Evolutionary conservation across 2,113 vertebrate species (phyloP).

Genomic region (Eurypyga helias): DNA sequence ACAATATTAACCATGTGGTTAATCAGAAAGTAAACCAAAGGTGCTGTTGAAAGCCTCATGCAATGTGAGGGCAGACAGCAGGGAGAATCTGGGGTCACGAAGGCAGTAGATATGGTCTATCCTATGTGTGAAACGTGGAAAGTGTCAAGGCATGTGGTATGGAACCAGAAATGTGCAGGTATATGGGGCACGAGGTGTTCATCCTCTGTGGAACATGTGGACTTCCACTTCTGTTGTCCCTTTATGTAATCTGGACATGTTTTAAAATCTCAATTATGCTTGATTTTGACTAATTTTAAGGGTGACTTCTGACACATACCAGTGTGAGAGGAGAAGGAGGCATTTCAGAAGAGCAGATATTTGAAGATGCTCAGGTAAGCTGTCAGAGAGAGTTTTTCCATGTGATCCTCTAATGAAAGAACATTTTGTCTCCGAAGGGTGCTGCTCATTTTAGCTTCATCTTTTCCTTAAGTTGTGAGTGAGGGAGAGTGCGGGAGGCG

Average conservation of each 20-base stretch:
- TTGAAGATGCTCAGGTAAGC: background rate
- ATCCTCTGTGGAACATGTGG: background rate
- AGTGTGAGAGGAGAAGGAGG: background rate
- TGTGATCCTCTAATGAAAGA: background rate
- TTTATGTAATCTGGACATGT: background rate
- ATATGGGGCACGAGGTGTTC: background rate
- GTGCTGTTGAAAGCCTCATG: background rate
- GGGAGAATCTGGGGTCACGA: background rate
- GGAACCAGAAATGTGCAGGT: background rate
- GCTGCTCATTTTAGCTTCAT: background rate
- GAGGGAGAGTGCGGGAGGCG: rapidly evolving
- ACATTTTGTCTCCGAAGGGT: background rate
- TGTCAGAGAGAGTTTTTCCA: background rate
- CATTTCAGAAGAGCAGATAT: background rate
- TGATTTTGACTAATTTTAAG: background rate
- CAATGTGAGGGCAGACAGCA: background rate
- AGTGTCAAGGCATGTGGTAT: background rate
- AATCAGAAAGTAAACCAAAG: background rate
- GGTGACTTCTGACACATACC: background rate
- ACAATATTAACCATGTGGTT: background rate
- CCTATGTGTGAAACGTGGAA: background rate
- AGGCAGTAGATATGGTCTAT: background rate
- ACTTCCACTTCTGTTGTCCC: background rate
- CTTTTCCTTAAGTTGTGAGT: background rate
- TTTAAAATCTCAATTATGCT: background rate